phyloP scores from a whole-genome alignment of 2,888 invertebrate species.

The Synanthedon formicaeformis region DNA sequence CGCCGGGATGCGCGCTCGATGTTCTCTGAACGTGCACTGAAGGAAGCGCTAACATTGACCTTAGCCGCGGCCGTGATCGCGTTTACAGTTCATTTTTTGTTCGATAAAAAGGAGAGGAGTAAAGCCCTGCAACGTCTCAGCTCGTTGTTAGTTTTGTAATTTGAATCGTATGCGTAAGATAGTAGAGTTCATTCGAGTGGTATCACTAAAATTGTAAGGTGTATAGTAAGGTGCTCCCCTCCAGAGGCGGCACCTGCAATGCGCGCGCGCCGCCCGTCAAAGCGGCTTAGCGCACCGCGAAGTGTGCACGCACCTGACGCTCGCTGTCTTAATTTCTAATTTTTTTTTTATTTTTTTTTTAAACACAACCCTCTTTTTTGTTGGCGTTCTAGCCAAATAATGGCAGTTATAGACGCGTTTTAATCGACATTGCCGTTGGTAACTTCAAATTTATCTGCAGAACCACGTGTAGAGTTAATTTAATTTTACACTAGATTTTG shows the following conservation, averaged over 20 bases:
- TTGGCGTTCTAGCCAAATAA: background rate
- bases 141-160: conserved; percentile 3
- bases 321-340: conserved; percentile 28
- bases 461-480: no score
- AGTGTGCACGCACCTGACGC: conserved; percentile 47
- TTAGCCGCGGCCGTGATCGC: conserved; percentile 71
- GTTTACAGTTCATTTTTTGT: conserved; percentile 72
- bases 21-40: conserved; percentile 67
- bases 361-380: background rate
- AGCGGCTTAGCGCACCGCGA: conserved; percentile 42
- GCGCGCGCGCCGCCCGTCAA: conserved; percentile 61
- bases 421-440: no score
- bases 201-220: conserved; percentile 47
- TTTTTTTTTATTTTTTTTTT: background rate
- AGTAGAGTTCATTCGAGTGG: conserved; percentile 13
- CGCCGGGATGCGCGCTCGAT: conserved; percentile 62
- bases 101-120: conserved; percentile 72
- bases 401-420: no score
- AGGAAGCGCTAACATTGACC: conserved; percentile 72
- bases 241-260: conserved; percentile 65
- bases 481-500: no score
- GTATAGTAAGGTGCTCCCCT: conserved; percentile 66
- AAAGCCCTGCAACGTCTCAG: conserved; percentile 51
- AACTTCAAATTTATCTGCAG: no score
- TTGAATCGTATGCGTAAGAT: conserved; percentile 9